A percentile compares a stretch with the other conserved stretches of the same genome.
Evolutionary conservation across 2,797 vertebrate species (phyloP).

Genomic region (Sardinella longiceps): DNA sequence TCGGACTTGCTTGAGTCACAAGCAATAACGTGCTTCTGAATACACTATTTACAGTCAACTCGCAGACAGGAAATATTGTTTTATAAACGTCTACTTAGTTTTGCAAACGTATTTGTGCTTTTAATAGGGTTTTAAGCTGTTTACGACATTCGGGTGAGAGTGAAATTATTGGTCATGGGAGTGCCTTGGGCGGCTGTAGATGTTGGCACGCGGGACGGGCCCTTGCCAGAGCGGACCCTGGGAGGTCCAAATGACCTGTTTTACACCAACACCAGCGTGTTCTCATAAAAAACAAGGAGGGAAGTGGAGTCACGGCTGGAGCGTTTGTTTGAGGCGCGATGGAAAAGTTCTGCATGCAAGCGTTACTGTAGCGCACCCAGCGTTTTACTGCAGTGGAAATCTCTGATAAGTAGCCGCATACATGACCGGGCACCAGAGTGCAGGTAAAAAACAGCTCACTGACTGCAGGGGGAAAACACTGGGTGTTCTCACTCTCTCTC

Average conservation of each 20-base stretch:
- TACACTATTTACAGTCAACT: slow-evolving; percentile 57
- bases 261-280: slow-evolving; percentile 76
- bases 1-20: slow-evolving; percentile 55
- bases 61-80: slow-evolving; percentile 73
- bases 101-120: slow-evolving; percentile 73
- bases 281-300: slow-evolving; percentile 70
- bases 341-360: slow-evolving; percentile 65
- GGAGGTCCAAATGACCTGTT: slow-evolving; percentile 83
- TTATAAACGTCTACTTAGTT: slow-evolving; percentile 72
- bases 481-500: not conserved
- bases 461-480: not conserved
- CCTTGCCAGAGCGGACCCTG: slow-evolving; percentile 64
- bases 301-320: slow-evolving; percentile 73
- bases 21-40: slow-evolving; percentile 64
- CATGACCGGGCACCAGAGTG: not conserved
- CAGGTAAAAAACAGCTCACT: slow-evolving; percentile 11
- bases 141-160: slow-evolving; percentile 71
- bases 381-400: slow-evolving; percentile 61
- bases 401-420: slow-evolving; percentile 2
- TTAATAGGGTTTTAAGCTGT: slow-evolving; percentile 77
- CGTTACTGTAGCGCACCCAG: slow-evolving; percentile 50
- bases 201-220: slow-evolving; percentile 65
- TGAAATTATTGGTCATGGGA: slow-evolving; percentile 69
- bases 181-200: slow-evolving; percentile 64
- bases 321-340: slow-evolving; percentile 70